Percentiles rank a stretch among this genome's conserved stretches.
Conservation (phyloP, 2,888 invertebrate species). For the Hyposoter dolosus region DNA sequence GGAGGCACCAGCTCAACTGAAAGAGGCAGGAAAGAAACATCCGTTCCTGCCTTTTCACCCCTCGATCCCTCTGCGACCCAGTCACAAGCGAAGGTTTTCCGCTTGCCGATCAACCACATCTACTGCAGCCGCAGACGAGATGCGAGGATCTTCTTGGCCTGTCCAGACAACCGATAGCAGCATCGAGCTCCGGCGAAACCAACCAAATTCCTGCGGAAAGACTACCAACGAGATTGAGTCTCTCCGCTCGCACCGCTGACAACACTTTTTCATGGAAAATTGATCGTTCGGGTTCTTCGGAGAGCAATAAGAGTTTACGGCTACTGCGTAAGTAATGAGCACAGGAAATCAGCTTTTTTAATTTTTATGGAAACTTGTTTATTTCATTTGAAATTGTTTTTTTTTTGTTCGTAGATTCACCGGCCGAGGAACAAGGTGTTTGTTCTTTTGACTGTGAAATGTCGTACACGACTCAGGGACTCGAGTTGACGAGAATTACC, state of each 20-base stretch:
- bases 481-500: conserved; percentile 96
- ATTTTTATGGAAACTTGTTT: too few relatives aligned
- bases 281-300: too few relatives aligned
- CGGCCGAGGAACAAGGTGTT: conserved; percentile 89
- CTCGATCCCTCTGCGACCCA: conserved; percentile 95
- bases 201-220: conserved; percentile 82
- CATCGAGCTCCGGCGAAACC: conserved; percentile 85
- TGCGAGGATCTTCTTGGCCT: conserved; percentile 98
- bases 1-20: conserved; percentile 78
- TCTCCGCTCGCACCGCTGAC: too few relatives aligned
- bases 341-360: too few relatives aligned
- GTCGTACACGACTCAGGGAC: conserved; percentile 97
- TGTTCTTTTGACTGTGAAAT: conserved; percentile 99
- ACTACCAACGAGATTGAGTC: too few relatives aligned
- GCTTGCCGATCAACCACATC: conserved; percentile 97
- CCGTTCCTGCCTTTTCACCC: conserved; percentile 96
- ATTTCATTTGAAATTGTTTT: background rate
- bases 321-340: too few relatives aligned
- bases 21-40: conserved; percentile 89
- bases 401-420: conserved; percentile 72
- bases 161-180: conserved; percentile 90
- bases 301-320: too few relatives aligned
- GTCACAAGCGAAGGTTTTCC: conserved; percentile 95
- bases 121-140: conserved; percentile 96
- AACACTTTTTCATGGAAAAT: too few relatives aligned